Conservation (phyloP, 2,113 vertebrate genomes). For the Elaphurus davidianus region DNA sequence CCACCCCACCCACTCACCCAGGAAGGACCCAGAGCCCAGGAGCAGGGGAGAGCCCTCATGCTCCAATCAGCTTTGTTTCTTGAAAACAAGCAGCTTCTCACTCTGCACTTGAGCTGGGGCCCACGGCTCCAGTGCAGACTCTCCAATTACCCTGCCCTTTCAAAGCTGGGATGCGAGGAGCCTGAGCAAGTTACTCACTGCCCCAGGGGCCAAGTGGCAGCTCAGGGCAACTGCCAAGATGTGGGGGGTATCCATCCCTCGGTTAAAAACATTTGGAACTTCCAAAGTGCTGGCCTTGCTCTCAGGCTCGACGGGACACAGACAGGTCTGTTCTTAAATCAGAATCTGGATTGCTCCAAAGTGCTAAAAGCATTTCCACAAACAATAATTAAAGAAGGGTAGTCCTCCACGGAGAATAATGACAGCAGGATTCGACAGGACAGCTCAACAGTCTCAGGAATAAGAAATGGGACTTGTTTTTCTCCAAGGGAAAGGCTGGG, state of each 20-base stretch:
- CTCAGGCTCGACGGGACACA: background rate
- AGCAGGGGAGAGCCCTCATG: background rate
- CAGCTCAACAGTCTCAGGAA: too few species aligned
- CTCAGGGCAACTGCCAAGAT: background rate
- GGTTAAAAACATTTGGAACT: background rate
- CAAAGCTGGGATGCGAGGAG: background rate
- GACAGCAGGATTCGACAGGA: background rate
- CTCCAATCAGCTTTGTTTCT: background rate
- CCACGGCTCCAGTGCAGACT: background rate
- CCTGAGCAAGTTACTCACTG: background rate
- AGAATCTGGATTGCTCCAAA: background rate
- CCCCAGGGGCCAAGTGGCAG: background rate
- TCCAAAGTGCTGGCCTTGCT: background rate
- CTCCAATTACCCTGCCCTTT: constrained; percentile 60
- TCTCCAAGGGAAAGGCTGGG: background rate
- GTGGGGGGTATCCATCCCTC: background rate
- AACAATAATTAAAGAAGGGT: constrained; percentile 38
- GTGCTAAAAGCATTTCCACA: background rate
- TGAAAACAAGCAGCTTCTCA: background rate
- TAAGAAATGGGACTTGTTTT: background rate
- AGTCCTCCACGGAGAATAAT: background rate
- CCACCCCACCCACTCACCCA: constrained; percentile 53
- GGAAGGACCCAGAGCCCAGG: background rate
- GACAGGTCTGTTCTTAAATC: background rate
- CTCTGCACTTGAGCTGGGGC: background rate